These are phyloP conservation scores for Catostomus latipinnis DNA, from an alignment of 2,797 vertebrate genomes.

Conservation along the genomic window DNA sequence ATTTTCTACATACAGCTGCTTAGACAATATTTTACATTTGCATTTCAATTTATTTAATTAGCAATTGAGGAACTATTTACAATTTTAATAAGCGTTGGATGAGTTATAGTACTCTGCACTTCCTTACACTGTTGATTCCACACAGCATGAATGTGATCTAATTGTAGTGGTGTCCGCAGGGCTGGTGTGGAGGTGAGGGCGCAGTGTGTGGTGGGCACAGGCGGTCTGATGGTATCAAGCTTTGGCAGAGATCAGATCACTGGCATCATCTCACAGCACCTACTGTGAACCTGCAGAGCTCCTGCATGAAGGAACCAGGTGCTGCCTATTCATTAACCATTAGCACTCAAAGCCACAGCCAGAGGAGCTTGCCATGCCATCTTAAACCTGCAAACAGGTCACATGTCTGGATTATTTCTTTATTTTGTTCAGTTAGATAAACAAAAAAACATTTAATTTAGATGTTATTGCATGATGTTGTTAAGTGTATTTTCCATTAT, in stretches of 20 bases:
- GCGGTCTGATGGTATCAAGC: slow-evolving; percentile 11
- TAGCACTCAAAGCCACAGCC: slow-evolving; percentile 48
- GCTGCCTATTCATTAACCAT: slow-evolving; percentile 65
- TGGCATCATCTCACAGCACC: slow-evolving; percentile 10
- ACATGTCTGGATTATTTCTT: neutral
- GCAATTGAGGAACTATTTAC: neutral
- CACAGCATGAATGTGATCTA: neutral
- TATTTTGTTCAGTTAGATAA: neutral
- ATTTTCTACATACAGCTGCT: neutral
- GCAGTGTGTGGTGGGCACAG: neutral
- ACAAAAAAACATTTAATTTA: too few relatives aligned
- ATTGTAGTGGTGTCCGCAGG: slow-evolving; percentile 1
- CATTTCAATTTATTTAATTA: neutral
- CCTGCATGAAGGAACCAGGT: slow-evolving; percentile 61
- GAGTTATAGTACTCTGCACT: neutral
- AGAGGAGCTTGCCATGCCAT: slow-evolving; percentile 40
- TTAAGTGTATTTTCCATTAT: neutral
- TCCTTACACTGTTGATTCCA: neutral
- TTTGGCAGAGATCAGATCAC: slow-evolving; percentile 40
- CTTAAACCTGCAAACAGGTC: slow-evolving; percentile 36
- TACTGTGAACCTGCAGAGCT: slow-evolving; percentile 53
- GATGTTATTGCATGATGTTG: too few relatives aligned
- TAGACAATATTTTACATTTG: neutral
- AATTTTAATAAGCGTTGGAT: too few relatives aligned
- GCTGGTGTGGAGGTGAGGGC: neutral